Evolutionary conservation across 2,113 vertebrate species (phyloP), one percentile per base, ranked within the genome.

Genomic region (Caretta caretta): DNA sequence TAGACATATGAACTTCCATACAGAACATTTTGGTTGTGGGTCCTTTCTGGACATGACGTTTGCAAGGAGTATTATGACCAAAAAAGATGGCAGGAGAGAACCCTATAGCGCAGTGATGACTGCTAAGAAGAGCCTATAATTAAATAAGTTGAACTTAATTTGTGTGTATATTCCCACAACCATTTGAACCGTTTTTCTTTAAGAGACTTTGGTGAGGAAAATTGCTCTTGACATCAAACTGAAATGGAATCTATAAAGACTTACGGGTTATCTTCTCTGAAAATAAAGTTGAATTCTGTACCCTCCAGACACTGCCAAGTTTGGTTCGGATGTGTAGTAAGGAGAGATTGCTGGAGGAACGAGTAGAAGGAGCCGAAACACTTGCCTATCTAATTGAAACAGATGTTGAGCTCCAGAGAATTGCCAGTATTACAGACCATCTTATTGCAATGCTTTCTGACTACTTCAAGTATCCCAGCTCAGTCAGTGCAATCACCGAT

Each of bases 391-490:
- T 99, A 96, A 99, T 99, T 83, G 99, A 99, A 98, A 99, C 99
- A 0, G 99, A 99, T 22, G 99, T 99, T 94, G 99, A 99, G 96
- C 99, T 99, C 51, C 99, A 99, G 98, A 98, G 99, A 94, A 99
- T 99, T 22, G 99, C 99, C 83, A 99, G 99, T 98, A 99, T 99
- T 96, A 99, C 99, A 0, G 99, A 99, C 97, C 99, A 99, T 97
- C 99, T 99, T 92, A 99, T 99, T 85, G 98, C 98, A 95, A 99
- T 99, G 99, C 98, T 99, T 93, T 99, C 99, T 0, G 99, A 99
- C 98, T 99, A 99, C 98, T 99, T 99, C 98, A 99, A 99, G 96
- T 99, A 99, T 94, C 99, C 99, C 93, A 99, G 99, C 98, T 99
- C 99, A 4, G 99, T 99, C 97, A 99, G 99, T 7, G 99, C 99